These are phyloP conservation scores for Gibbula magus DNA, from an alignment of 2,888 invertebrate species.

Conservation along the genomic window DNA sequence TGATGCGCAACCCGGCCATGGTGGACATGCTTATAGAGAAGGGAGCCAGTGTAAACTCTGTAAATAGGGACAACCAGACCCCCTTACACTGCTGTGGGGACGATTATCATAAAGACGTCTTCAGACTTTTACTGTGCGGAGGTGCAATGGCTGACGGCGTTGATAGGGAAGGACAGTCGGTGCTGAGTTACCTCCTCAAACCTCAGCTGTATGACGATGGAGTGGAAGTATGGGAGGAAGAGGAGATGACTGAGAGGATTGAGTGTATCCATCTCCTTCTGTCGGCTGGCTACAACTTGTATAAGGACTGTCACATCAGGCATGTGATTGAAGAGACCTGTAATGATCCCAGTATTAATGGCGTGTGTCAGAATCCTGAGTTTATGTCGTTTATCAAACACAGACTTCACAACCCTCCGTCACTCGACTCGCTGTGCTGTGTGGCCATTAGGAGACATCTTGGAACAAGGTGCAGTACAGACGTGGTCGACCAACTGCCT, in stretches of 20 bases:
- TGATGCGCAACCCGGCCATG: neutral
- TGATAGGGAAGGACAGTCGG: neutral
- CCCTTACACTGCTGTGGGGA: constrained; percentile 13
- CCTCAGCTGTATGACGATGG: neutral
- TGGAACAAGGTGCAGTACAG: neutral
- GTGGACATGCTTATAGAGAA: neutral
- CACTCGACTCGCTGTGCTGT: neutral
- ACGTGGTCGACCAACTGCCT: neutral
- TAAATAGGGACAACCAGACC: neutral
- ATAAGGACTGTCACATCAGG: neutral
- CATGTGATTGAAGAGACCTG: neutral
- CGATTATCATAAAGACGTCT: neutral
- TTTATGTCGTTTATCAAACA: neutral
- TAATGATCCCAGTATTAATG: neutral
- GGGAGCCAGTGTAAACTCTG: constrained; percentile 5
- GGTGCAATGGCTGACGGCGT: neutral
- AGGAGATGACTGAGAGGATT: neutral
- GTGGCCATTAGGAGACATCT: neutral
- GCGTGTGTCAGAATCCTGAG: neutral
- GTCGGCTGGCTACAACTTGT: neutral
- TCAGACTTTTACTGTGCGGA: neutral
- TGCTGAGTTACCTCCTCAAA: neutral
- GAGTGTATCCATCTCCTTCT: neutral
- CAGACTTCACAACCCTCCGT: neutral
- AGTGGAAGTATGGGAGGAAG: neutral